phyloP scores from a whole-genome alignment of 2,888 invertebrate genomes.

The Nomada flava region DNA sequence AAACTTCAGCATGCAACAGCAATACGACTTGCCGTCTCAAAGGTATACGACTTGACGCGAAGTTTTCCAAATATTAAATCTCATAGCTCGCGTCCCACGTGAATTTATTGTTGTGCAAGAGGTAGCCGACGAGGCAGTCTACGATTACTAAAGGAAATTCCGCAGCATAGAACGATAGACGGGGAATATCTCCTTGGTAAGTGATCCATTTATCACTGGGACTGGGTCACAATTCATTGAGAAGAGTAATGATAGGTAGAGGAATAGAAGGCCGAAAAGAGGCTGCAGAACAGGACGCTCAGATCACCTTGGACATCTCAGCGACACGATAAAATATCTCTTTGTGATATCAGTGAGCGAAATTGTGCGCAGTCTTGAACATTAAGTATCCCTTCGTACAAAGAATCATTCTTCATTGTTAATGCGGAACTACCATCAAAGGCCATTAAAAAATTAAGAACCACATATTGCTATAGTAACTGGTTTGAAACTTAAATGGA shows the following conservation, averaged over 20 bases:
- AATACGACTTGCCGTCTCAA: neutral
- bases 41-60: neutral
- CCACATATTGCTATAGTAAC: no score
- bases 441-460: neutral
- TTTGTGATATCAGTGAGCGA: constrained; percentile 26
- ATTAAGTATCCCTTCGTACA: neutral
- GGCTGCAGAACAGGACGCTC: constrained; percentile 39
- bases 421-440: no score
- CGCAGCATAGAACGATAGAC: constrained; percentile 4
- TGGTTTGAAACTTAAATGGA: no score
- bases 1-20: no score
- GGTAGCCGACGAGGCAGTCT: neutral
- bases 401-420: neutral
- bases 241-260: constrained; percentile 29
- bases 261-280: constrained; percentile 18
- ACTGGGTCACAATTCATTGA: constrained; percentile 56
- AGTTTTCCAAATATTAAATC: neutral
- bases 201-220: constrained; percentile 55
- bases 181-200: constrained; percentile 42
- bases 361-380: constrained; percentile 20
- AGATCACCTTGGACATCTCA: constrained; percentile 49
- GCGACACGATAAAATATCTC: constrained; percentile 30
- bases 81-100: neutral
- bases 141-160: constrained; percentile 23
- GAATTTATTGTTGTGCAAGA: constrained; percentile 2